Evolutionary conservation across 2,797 vertebrate genomes (phyloP), one percentile per base, ranked within the genome.

Genomic region (Todus mexicanus): DNA sequence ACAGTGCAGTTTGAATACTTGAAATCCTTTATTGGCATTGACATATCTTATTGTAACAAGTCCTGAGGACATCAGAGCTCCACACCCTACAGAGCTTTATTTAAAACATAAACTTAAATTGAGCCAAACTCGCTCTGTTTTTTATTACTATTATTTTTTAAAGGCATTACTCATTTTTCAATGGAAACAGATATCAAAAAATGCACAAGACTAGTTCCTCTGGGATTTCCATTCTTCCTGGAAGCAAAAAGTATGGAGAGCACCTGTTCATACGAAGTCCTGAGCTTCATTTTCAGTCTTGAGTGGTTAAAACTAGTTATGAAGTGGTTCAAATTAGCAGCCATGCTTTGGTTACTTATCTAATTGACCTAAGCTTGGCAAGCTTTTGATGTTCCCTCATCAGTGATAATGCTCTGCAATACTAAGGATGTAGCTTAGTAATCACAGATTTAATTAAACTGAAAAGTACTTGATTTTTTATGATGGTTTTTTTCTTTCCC

Each of bases 261-360:
- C 5, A 4, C 22, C 40, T 77, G 38, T 91, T 85, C 3, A 1
- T 48, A 35, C 51, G 17, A 90, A 91, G 84, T 51, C 25, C 29
- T 65, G 79, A 91, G 38, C 40, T 93, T 76, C 29, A 29, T 85
- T 84, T 92, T 95, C 38, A 81, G 29, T 68, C 69, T 74, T 57
- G 70, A 65, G 73, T 72, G 38, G 63, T 84, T 93, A 85, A 94
- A 90, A 93, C 72, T 63, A 87, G 83, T 79, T 94, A 59, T 51
- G 64, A 85, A 93, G 81, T 57, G 45, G 85, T 92, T 88, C 77
- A 78, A 50, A 70, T 85, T 59, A 94, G 48, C 64, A 89, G 68
- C 26, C 12, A 0, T 69, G 56, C 63, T 94, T 71, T 68, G 66
- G 60, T 11, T 93, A 66, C 61, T 94, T 89, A 51, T 48, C 37